Evolutionary conservation across 2,888 invertebrate genomes (phyloP), one percentile per base, ranked within the genome.

Genomic region (Camptogramma bilineatum): DNA sequence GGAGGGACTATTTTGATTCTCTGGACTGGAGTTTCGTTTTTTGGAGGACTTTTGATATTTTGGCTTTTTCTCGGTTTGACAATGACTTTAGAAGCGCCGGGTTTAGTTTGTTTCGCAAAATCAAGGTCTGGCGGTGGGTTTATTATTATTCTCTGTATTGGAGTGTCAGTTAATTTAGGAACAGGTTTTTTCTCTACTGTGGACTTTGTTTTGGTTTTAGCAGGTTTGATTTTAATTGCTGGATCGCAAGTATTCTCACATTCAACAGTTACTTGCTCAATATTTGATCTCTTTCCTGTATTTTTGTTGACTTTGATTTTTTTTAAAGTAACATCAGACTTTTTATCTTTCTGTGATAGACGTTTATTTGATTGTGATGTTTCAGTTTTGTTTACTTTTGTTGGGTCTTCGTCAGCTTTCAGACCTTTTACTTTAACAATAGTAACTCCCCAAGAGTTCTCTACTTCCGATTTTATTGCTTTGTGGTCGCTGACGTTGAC

Each of bases 401-500:
- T 52, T 17, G 44, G 18, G 46, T 21, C 53, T 18, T 62, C 57
- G 47, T 62, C 58, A 54, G 60, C 51, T 61, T 65, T 65, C 39
- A 39, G 18, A 54, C 66, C 51, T 52, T 62, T 62, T 0, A 66
- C 52, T 66, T 61, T 62, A 47, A 66, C 58, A 10, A 66, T 66
- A 39, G 66, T 66, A 13, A 66, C 58, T 24, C 62, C 66, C 66
- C 66, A 66, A 39, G 54, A 58, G 52, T 58, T 66, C 10, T 51
- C 54, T 54, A 66, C 28, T 34, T 66, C 66, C 48, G 54, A 62
- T 58, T 66, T 66, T 51, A 62, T 66, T 47, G 53, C 54, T 62
- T 66, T 66, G 58, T 58, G 47, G 58, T 66, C 66, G 54, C 62
- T 58, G 62, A 62, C 50, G 62, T 34, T 16, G 57, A 62, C 58